A percentile compares a stretch with the other conserved stretches of the same genome.
Evolutionary conservation across 1,140 invertebrate genomes (phyloP).

Genomic region (Euwallacea similis): DNA sequence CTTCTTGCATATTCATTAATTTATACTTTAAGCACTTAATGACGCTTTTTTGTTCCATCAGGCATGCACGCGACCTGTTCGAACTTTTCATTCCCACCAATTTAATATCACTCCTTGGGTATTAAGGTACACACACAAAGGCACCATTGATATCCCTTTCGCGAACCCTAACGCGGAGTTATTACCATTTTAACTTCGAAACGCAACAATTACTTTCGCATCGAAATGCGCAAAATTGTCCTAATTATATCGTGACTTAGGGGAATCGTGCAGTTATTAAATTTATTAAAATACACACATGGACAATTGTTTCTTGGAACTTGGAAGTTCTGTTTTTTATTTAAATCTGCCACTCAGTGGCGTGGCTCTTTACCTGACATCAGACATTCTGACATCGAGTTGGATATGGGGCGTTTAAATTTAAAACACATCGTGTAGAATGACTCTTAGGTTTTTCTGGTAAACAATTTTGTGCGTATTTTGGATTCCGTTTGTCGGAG

Average conservation of each 20-base stretch:
- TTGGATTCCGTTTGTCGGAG: constrained; percentile 26
- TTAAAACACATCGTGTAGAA: constrained; percentile 21
- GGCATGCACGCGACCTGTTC: background rate
- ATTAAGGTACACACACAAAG: constrained; percentile 14
- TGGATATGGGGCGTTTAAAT: constrained; percentile 30
- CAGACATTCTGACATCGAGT: background rate
- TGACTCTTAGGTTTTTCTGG: constrained; percentile 30
- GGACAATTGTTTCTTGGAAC: constrained; percentile 43
- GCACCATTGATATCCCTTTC: background rate
- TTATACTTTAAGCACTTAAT: too few species aligned
- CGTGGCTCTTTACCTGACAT: constrained; percentile 6
- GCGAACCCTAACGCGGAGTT: constrained; percentile 2
- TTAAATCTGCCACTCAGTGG: constrained; percentile 12
- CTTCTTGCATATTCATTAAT: too few species aligned
- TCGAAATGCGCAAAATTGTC: constrained; percentile 42
- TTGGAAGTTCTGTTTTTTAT: background rate
- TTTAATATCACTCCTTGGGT: constrained; percentile 7
- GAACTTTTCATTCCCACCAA: constrained; percentile 8
- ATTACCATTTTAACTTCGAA: constrained; percentile 27
- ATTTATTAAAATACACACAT: constrained; percentile 44
- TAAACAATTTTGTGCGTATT: constrained; percentile 32
- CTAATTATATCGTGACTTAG: constrained; percentile 48
- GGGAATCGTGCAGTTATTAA: constrained; percentile 48
- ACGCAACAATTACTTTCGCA: constrained; percentile 29
- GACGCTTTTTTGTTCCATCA: background rate